Conservation (phyloP, 2,888 invertebrate genomes). For the Protodeltote pygarga region DNA sequence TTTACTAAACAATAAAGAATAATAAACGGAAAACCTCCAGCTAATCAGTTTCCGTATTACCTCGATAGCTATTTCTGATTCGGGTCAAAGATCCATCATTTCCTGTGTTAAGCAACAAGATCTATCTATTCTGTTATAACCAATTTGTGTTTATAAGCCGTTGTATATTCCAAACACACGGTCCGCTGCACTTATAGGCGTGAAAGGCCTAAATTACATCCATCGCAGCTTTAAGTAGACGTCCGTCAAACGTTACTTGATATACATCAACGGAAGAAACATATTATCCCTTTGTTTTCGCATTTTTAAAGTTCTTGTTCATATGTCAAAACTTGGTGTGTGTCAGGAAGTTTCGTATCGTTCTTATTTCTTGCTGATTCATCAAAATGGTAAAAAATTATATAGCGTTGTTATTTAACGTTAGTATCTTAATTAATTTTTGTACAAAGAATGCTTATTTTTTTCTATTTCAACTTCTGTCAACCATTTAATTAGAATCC, state of each 20-base stretch:
- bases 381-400: neutral
- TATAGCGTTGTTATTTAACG: neutral
- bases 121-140: constrained; percentile 56
- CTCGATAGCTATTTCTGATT: constrained; percentile 25
- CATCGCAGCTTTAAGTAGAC: constrained; percentile 51
- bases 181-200: constrained; percentile 53
- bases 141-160: constrained; percentile 66
- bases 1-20: constrained; percentile 5
- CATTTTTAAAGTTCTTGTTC: constrained; percentile 30
- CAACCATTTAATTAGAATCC: no score
- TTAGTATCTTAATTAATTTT: neutral
- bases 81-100: constrained; percentile 39
- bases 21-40: constrained; percentile 14
- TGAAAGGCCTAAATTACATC: constrained; percentile 59
- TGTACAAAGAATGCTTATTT: neutral
- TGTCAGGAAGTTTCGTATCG: constrained; percentile 9
- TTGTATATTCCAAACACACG: constrained; percentile 60
- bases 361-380: constrained; percentile 9
- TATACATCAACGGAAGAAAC: constrained; percentile 62
- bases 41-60: constrained; percentile 20
- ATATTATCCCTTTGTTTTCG: constrained; percentile 66
- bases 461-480: no score
- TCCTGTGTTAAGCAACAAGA: constrained; percentile 43
- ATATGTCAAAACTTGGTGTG: constrained; percentile 11
- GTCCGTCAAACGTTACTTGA: constrained; percentile 50